These are phyloP conservation scores for Otocyon megalotis DNA, from an alignment of 2,113 vertebrate species.

Conservation along the genomic window DNA sequence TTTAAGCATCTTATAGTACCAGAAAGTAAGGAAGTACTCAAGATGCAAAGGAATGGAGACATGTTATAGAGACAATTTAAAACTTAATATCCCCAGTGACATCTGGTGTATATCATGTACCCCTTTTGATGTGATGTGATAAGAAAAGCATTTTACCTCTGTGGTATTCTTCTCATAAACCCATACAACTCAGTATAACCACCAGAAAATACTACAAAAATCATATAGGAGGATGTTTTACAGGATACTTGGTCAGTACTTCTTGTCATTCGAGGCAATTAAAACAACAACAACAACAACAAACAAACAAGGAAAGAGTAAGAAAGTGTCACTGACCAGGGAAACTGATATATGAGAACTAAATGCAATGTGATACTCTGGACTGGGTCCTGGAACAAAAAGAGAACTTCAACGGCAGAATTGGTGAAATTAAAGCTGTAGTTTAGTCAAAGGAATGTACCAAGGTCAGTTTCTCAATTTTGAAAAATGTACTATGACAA, in stretches of 20 bases:
- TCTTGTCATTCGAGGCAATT: not conserved
- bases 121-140: not conserved
- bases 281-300: not conserved
- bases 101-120: not conserved
- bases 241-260: not conserved
- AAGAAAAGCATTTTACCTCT: not conserved
- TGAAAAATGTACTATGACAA: not conserved
- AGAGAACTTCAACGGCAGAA: not conserved
- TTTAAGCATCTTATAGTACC: not conserved
- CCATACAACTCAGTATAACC: not conserved
- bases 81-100: not conserved
- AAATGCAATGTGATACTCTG: not conserved
- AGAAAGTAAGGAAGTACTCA: not conserved
- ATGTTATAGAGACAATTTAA: not conserved
- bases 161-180: not conserved
- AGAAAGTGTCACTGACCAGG: not conserved
- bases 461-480: not conserved
- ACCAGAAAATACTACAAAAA: not conserved
- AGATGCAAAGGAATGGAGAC: not conserved
- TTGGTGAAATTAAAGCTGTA: not conserved
- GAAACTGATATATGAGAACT: not conserved
- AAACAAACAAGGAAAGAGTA: not conserved
- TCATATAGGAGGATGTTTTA: not conserved
- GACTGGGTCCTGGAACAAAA: not conserved
- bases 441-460: not conserved